Evolutionary conservation across 2,888 invertebrate genomes (phyloP).

Genomic region (Sesamia inferens): DNA sequence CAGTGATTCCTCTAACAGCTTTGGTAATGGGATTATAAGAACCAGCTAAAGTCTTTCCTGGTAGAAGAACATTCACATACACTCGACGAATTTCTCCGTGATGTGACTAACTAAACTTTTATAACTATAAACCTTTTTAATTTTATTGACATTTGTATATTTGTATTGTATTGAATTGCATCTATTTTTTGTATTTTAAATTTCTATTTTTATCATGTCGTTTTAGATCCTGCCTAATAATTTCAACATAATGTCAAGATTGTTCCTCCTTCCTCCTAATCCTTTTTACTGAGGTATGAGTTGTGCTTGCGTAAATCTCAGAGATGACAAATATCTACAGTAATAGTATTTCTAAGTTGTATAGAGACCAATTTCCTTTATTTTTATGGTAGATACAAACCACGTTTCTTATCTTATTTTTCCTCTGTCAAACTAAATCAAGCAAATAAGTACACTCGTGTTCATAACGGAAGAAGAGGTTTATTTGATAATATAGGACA

Average conservation of each 20-base stretch:
- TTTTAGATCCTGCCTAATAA: too few species aligned
- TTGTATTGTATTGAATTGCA: too few species aligned
- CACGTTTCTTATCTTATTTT: constrained; percentile 1
- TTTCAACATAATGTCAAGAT: too few species aligned
- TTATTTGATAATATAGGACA: constrained; percentile 60
- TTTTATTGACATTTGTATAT: too few species aligned
- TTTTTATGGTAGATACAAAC: neutral
- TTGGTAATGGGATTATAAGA: neutral
- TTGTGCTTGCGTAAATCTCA: neutral
- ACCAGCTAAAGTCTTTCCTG: too few species aligned
- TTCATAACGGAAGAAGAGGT: constrained; percentile 40
- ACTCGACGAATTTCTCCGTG: too few species aligned
- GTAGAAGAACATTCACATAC: too few species aligned
- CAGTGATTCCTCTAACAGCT: neutral
- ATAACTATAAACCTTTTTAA: too few species aligned
- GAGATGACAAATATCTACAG: neutral
- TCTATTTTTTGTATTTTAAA: too few species aligned
- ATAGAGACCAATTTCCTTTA: neutral
- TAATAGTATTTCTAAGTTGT: neutral
- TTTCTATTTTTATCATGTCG: too few species aligned
- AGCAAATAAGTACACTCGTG: constrained; percentile 25
- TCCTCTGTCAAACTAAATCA: constrained; percentile 10
- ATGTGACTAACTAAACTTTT: too few species aligned
- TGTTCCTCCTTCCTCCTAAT: too few species aligned
- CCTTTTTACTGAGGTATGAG: neutral